phyloP scores from a whole-genome alignment of 1,140 invertebrate genomes.

The Archivesica marissinica region DNA sequence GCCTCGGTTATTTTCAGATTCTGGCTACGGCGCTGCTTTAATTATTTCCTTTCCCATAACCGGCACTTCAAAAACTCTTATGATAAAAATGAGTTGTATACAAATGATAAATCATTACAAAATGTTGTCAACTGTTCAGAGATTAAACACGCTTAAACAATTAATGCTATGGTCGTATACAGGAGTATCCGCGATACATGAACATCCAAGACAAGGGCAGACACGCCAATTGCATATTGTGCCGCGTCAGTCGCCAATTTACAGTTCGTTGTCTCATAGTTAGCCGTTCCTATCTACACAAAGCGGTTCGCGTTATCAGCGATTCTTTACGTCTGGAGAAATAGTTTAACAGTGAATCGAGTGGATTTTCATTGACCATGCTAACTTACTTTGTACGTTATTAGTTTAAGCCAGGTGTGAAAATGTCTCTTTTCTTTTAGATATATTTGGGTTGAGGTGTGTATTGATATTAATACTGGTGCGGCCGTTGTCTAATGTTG shows the following conservation, averaged over 20 bases:
- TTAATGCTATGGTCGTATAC: neutral
- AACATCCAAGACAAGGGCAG: neutral
- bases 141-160: conserved; percentile 36
- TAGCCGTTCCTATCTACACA: neutral
- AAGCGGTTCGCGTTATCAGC: neutral
- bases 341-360: neutral
- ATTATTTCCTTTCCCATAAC: neutral
- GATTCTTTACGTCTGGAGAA: neutral
- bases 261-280: neutral
- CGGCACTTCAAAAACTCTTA: conserved; percentile 17
- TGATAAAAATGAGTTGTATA: conserved; percentile 21
- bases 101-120: conserved; percentile 30
- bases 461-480: no score
- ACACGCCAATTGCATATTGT: conserved; percentile 37
- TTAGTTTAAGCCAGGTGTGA: neutral
- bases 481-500: no score
- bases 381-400: no score
- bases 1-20: no score
- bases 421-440: neutral
- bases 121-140: conserved; percentile 1
- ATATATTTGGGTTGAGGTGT: no score
- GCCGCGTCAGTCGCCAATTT: conserved; percentile 13
- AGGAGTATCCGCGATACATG: neutral
- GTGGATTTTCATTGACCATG: neutral
- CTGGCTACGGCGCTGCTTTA: no score